These are phyloP conservation scores for Somateria mollissima DNA, from an alignment of 2,797 vertebrate species.

Conservation along the genomic window DNA sequence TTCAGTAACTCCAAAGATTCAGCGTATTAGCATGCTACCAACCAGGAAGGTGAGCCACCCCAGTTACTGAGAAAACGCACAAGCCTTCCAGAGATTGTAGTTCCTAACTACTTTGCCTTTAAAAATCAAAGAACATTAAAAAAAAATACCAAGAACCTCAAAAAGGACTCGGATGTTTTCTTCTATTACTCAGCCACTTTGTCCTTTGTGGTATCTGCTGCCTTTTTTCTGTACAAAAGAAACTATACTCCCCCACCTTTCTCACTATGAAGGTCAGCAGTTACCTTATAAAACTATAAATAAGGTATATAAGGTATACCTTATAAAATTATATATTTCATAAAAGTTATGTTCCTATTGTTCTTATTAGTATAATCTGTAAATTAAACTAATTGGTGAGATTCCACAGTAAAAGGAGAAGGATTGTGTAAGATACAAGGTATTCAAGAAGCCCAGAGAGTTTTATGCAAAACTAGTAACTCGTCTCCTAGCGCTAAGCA, in stretches of 20 bases:
- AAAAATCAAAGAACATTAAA: background rate
- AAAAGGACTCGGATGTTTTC: background rate
- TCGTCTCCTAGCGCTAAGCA: background rate
- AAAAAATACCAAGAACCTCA: background rate
- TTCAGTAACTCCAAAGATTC: background rate
- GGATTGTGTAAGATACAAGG: background rate
- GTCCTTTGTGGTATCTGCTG: background rate
- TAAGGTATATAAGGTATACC: too few species aligned
- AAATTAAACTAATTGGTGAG: background rate
- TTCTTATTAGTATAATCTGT: background rate
- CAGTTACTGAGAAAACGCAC: background rate
- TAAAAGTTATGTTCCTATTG: background rate
- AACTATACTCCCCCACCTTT: background rate
- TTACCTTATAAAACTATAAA: background rate
- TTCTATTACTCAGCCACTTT: background rate
- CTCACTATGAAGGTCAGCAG: background rate
- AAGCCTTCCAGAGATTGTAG: background rate
- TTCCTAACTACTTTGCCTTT: background rate
- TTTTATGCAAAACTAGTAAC: background rate
- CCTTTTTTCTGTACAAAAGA: background rate
- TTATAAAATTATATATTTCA: background rate
- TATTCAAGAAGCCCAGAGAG: background rate
- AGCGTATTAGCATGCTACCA: background rate
- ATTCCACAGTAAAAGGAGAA: background rate
- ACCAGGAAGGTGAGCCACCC: background rate